Percentiles rank a stretch among this genome's conserved stretches.
Evolutionary conservation across 1,140 invertebrate species (phyloP).

Genomic region (Drosophila ogumai): DNA sequence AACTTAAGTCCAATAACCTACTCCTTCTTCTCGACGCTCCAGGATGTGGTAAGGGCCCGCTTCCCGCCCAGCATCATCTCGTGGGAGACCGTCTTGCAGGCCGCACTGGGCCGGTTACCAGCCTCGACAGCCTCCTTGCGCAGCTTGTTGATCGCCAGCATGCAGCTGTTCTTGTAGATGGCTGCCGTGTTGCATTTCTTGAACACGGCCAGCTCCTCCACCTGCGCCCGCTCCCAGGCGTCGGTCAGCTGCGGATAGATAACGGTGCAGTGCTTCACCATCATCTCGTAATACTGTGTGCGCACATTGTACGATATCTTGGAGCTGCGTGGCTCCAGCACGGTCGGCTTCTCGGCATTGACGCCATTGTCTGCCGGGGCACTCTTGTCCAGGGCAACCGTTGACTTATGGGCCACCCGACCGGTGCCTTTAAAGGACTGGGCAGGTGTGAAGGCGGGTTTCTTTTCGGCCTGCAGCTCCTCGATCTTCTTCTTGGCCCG

Average conservation of each 20-base stretch:
- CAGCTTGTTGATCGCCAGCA: constrained; percentile 91
- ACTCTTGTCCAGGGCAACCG: constrained; percentile 55
- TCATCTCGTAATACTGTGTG: constrained; percentile 93
- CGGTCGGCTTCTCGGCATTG: constrained; percentile 85
- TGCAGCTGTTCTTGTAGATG: constrained; percentile 94
- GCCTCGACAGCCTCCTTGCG: constrained; percentile 88
- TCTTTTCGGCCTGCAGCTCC: constrained; percentile 84
- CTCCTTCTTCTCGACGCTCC: constrained; percentile 88
- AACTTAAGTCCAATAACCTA: constrained; percentile 37
- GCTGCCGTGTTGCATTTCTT: constrained; percentile 91
- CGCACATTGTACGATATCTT: constrained; percentile 94
- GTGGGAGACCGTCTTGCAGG: constrained; percentile 87
- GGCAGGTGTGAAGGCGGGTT: constrained; percentile 86
- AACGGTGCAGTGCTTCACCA: constrained; percentile 94
- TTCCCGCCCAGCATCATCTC: constrained; percentile 89
- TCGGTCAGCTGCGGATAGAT: constrained; percentile 90
- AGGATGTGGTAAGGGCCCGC: constrained; percentile 87
- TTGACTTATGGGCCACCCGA: constrained; percentile 88
- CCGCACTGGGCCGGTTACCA: constrained; percentile 69
- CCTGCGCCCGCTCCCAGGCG: constrained; percentile 89
- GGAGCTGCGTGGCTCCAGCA: constrained; percentile 89
- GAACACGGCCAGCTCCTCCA: constrained; percentile 92
- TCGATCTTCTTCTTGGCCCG: constrained; percentile 87
- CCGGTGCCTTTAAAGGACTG: constrained; percentile 89
- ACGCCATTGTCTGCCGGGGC: constrained; percentile 38